Evolutionary conservation across 1,140 invertebrate genomes (phyloP), one percentile per base, ranked within the genome.

Genomic region (Drosophila simulans): DNA sequence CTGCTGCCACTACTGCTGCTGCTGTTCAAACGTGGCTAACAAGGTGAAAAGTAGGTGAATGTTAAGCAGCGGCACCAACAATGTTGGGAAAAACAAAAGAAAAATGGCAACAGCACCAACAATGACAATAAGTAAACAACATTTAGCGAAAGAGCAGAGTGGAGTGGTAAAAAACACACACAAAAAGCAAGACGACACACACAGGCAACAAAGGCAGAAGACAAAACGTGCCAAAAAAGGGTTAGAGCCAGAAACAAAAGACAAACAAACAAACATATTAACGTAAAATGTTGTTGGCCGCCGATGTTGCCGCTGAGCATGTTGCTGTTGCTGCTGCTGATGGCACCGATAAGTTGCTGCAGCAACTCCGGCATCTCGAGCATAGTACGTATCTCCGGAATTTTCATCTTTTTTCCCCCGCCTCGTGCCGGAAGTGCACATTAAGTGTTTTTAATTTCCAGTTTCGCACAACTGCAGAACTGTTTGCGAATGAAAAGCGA

Each of bases 31-130:
- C 51, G 66, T 73, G 77, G 57, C 82, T 64, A 84, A 75, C 82
- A 76, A 88, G 84, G 84, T 90, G 85, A 89, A 89, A 89, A 89
- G 84, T 89, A 89, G 84, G 84, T 89, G 85, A 89, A 89, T 89
- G 84, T 89, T 89, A 89, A 89, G 78, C 83, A 65, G 69, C 51
- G 40, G 17, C 72, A 52, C 45, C 55, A 77, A 84, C 76, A 84
- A 68, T 77, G 73, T 78, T 82, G 78, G 58, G 59, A 62, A 82
- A 60, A 79, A 83, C 83, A 86, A 88, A 79, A 82, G 83, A 76
- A 88, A 88, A 79, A 75, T 68, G 74, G 25, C 78, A 81, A 72
- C 78, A 81, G 70, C 74, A 56, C 59, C 42, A 82, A 88, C 82
- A 86, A 88, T 88, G 83, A 89, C 76, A 82, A 80, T 83, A 66